Base-by-base conservation (phyloP, 2,888 invertebrate genomes). In the Ashinkailepas kermadecensis region DNA sequence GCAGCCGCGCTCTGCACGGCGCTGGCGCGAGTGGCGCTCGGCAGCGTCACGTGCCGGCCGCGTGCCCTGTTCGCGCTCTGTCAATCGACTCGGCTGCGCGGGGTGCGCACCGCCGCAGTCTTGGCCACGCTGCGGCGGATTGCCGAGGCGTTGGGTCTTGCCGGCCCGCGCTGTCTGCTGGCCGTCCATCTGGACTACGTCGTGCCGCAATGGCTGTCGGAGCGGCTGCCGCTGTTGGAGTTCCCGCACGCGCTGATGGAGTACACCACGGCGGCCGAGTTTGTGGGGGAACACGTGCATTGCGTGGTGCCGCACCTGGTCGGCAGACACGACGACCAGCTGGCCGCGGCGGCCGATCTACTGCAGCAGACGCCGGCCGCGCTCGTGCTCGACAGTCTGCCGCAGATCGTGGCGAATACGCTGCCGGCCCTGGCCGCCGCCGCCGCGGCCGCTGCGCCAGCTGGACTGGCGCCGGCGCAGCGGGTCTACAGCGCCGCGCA, bases 261-360 rank as follows among this genome's bases (percentile, higher is more conserved):
- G 74, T 74, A 54, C 74, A 8, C 21, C 18, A 18, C 74, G 2
- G 56, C 74, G 54, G 56, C 18, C 21, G 74, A 74, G 74, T 74
- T 74, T 39, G 21, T 74, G 18, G 7, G 10, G 9, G 74, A 18
- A 21, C 54, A 74, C 56, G 54, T 74, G 74, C 56, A 21, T 21
- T 56, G 54, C 18, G 74, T 74, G 74, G 74, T 74, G 74, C 74
- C 74, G 8, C 74, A 74, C 54, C 74, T 74, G 54, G 54, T 74
- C 9, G 74, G 54, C 21, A 21, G 74, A 12, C 56, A 56, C 54
- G 54, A 21, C 10, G 56, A 21, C 8, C 21, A 54, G 54, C 56
- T 74, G 54, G 56, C 56, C 21, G 74, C 8, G 2, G 74, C 56
- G 54, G 54, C 74, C 10, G 10, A 1, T 54, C 56, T 74, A 21